Base-by-base conservation (phyloP, 2,113 vertebrate species). In the Ceyx melanurus region DNA sequence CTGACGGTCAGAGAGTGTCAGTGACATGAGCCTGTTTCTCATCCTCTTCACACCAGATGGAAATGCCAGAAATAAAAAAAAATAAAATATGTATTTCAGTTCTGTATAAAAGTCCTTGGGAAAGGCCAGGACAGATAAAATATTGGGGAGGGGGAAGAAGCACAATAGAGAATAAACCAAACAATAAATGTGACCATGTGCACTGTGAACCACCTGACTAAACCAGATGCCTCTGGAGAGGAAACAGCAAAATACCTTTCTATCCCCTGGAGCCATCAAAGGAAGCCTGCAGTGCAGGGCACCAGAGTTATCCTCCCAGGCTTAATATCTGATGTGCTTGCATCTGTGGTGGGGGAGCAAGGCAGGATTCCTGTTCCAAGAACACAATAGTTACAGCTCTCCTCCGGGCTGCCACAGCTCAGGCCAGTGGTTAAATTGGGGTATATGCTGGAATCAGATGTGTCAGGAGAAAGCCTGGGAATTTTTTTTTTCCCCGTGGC, bases 191-290 rank as follows among this genome's bases (percentile, higher is more conserved):
- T 86, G 88, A 96, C 95, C 68, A 51, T 92, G 93, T 95, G 96
- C 91, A 89, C 94, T 92, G 88, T 64, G 83, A 93, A 86, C 95
- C 97, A 96, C 92, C 96, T 96, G 96, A 97, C 93, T 94, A 86
- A 96, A 95, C 88, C 95, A 96, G 97, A 97, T 90, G 95, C 94
- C 97, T 95, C 94, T 71, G 85, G 92, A 97, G 96, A 93, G 91
- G 95, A 97, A 97, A 96, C 54, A 3, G 95, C 92, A 92, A 97
- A 97, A 97, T 96, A 97, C 93, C 93, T 97, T 96, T 80, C 37
- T 92, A 95, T 97, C 95, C 97, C 93, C 97, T 92, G 85, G 97
- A 97, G 97, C 86, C 90, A 95, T 97, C 95, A 97, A 96, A 97
- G 96, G 97, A 96, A 97, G 90, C 94, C 96, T 97, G 97, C 94